Conservation (phyloP, 1,140 invertebrate genomes). For the Ostrea edulis region DNA sequence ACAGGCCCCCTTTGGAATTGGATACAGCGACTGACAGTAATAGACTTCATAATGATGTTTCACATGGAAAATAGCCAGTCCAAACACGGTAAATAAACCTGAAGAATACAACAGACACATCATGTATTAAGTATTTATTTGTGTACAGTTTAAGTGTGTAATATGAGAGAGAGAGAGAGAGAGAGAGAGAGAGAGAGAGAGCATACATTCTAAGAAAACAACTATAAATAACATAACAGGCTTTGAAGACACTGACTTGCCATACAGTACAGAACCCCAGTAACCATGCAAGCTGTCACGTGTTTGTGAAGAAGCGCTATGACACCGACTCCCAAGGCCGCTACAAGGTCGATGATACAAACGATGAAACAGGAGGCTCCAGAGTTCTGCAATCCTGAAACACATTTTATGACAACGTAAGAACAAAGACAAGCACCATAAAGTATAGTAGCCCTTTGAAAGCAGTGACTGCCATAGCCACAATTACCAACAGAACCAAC, state of each 20-base stretch:
- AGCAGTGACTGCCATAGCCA: neutral
- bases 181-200: constrained; percentile 32
- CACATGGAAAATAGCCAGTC: constrained; percentile 69
- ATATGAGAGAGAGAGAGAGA: constrained; percentile 30
- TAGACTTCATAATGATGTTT: constrained; percentile 68
- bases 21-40: constrained; percentile 60
- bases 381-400: constrained; percentile 70
- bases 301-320: constrained; percentile 68
- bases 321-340: constrained; percentile 66
- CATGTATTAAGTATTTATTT: neutral
- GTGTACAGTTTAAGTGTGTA: neutral
- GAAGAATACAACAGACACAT: constrained; percentile 46
- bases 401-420: neutral
- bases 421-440: neutral
- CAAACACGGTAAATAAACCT: constrained; percentile 70
- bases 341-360: constrained; percentile 66
- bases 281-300: constrained; percentile 71
- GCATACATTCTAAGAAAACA: neutral
- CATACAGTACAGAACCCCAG: constrained; percentile 71
- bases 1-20: constrained; percentile 56
- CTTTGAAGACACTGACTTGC: constrained; percentile 61
- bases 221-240: no score
- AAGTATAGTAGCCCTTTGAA: neutral
- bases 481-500: neutral
- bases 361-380: constrained; percentile 73